Base-by-base conservation (phyloP, 1,140 invertebrate species). In the Spodoptera frugiperda region DNA sequence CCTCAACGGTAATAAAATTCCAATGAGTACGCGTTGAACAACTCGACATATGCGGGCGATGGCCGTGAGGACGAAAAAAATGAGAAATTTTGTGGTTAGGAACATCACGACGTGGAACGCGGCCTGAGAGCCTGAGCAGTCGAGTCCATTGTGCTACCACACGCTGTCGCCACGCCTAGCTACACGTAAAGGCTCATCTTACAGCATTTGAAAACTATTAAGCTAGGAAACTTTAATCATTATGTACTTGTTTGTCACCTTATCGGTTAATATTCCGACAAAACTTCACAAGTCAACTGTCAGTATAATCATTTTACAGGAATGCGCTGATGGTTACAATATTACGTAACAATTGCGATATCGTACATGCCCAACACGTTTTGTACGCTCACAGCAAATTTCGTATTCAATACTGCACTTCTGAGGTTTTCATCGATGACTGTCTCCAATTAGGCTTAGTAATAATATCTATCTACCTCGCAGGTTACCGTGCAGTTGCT, bases 31-130 rank as follows among this genome's bases (percentile, higher is more conserved):
- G 76, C 71, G 82, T 84, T 78, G 39, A 79, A 82, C 81, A 71
- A 84, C 19, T 33, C 46, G 59, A 51, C 77, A 80, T 79, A 90
- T 88, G 89, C 89, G 89, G 88, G 88, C 83, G 61, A 61, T 68
- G 76, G 63, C 79, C 67, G 55, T 78, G 77, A 76, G 76, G 73
- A 63, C 80, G 84, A 77, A 86, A 84, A 82, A 83, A 84, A 25
- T 82, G 83, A 63, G 81, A 83, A 86, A 82, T 83, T 84, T 86
- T 90, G 89, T 84, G 88, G 88, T 89, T 81, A 82, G 77, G 21
- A 77, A 63, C 78, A 77, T 81, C 76, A 77, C 77, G 19, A 53
- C 51, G 73, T 59, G 55, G 70, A 76, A 63, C 75, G 77, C 53
- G 59, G 75, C 57, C 49, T 61, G 57, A 30, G 57, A 61, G 57